phyloP scores from a whole-genome alignment of 1,140 invertebrate genomes.

The Agrypnia vestita region DNA sequence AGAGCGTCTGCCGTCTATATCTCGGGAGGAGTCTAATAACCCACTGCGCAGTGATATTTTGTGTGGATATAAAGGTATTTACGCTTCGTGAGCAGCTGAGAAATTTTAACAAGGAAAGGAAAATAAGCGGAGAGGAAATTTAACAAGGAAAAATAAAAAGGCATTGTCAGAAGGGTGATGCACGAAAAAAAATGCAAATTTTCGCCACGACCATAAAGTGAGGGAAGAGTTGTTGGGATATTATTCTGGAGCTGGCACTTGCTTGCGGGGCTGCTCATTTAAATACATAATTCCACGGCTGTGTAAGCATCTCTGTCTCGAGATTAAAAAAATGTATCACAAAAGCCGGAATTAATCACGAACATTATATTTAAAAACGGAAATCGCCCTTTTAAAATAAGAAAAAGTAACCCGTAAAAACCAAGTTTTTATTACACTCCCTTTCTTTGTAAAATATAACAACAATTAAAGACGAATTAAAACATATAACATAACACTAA shows the following conservation, averaged over 20 bases:
- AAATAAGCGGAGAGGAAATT: constrained; percentile 25
- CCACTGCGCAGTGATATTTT: neutral
- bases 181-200: constrained; percentile 20
- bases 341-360: too few species aligned
- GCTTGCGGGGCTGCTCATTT: neutral
- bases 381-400: too few species aligned
- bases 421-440: too few species aligned
- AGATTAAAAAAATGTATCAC: neutral
- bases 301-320: neutral
- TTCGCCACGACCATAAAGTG: constrained; percentile 2
- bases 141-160: constrained; percentile 19
- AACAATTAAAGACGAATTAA: too few species aligned
- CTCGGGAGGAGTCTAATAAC: neutral
- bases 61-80: constrained; percentile 13
- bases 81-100: constrained; percentile 12
- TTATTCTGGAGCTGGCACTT: neutral
- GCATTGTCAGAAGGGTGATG: constrained; percentile 5
- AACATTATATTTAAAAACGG: too few species aligned
- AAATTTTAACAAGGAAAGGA: constrained; percentile 14
- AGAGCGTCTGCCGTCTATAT: constrained; percentile 4
- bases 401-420: too few species aligned
- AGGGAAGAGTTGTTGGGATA: neutral
- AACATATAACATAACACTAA: too few species aligned
- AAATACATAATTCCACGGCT: neutral
- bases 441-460: too few species aligned